Percentiles rank a stretch among this genome's conserved stretches.
Evolutionary conservation across 2,113 vertebrate species (phyloP).

Genomic region (Reinhardtius hippoglossoides): DNA sequence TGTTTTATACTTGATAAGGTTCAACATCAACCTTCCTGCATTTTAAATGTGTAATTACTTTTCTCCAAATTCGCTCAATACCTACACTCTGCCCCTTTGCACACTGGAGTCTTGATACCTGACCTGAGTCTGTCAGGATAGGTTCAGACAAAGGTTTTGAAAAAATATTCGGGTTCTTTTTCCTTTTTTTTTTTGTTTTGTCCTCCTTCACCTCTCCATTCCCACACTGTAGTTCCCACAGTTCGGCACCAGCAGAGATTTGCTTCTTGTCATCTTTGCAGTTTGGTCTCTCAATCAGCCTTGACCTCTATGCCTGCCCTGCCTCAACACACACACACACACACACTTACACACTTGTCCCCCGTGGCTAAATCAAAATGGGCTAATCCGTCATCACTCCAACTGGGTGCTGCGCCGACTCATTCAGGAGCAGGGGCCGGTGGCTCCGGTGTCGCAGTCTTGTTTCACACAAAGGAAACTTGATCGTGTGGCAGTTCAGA

Average conservation of each 20-base stretch:
- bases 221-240: slow-evolving; percentile 24
- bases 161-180: no score
- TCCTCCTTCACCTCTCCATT: neutral
- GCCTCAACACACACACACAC: neutral
- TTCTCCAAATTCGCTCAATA: no score
- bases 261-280: slow-evolving; percentile 19
- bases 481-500: slow-evolving; percentile 39
- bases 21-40: neutral
- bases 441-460: slow-evolving; percentile 55
- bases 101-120: no score
- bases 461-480: slow-evolving; percentile 53
- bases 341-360: slow-evolving; percentile 21
- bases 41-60: neutral
- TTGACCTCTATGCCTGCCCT: slow-evolving; percentile 12
- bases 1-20: slow-evolving; percentile 1
- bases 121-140: no score
- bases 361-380: slow-evolving; percentile 46
- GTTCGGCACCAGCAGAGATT: slow-evolving; percentile 16
- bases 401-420: neutral
- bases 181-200: neutral
- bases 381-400: slow-evolving; percentile 58
- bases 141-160: no score
- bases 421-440: slow-evolving; percentile 13
- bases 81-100: neutral
- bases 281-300: slow-evolving; percentile 32